Conservation (phyloP, 1,140 invertebrate genomes). For the Parapsyche elsis region DNA sequence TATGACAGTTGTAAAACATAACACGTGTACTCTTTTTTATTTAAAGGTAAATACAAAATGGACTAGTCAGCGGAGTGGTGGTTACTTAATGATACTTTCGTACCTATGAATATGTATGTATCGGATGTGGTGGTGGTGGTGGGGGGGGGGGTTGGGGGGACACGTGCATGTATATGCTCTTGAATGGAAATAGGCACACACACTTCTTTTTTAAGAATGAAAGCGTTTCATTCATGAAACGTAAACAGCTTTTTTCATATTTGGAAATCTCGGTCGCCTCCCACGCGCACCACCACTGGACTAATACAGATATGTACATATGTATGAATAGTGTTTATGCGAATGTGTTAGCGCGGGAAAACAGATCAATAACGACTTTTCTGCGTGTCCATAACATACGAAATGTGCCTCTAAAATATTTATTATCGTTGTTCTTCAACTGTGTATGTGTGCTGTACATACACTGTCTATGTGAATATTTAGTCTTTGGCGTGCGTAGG, state of each 20-base stretch:
- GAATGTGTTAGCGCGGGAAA: not conserved
- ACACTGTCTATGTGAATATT: no score
- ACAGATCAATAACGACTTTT: slow-evolving; percentile 26
- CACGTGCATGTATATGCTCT: not conserved
- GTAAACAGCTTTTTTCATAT: slow-evolving; percentile 32
- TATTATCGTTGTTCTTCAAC: no score
- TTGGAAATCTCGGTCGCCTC: slow-evolving; percentile 24
- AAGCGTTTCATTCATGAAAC: slow-evolving; percentile 31
- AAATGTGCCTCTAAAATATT: no score
- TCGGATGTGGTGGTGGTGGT: not conserved
- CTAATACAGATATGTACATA: not conserved
- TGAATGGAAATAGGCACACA: slow-evolving; percentile 1
- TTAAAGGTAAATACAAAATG: no score
- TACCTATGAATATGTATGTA: not conserved
- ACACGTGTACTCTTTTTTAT: not conserved
- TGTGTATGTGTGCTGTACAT: no score
- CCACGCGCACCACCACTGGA: not conserved
- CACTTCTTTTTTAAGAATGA: slow-evolving; percentile 5
- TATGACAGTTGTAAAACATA: not conserved
- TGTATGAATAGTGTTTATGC: not conserved
- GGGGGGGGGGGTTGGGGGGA: no score
- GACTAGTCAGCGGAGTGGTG: no score
- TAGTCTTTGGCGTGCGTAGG: no score
- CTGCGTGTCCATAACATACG: not conserved
- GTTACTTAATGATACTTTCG: no score